Base-by-base conservation (phyloP, 2,888 invertebrate species). In the Camptogramma bilineatum region DNA sequence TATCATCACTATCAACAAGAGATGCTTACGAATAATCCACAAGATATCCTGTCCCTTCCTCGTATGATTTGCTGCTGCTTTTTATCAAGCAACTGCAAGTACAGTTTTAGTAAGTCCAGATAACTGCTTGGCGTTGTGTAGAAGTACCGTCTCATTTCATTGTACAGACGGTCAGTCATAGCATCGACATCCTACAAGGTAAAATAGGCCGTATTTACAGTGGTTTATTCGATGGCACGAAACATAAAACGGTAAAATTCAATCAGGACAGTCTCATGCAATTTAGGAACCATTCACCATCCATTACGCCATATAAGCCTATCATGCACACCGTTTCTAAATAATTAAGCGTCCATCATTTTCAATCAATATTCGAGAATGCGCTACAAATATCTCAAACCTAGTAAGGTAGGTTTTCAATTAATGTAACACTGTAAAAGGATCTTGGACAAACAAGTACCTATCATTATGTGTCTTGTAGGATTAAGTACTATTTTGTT, bases 61-160 rank as follows among this genome's bases (percentile, higher is more conserved):
- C 94, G 93, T 21, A 94, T 94, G 42, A 96, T 96, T 76, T 96
- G 94, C 67, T 95, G 95, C 65, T 95, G 96, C 75, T 96, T 96
- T 57, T 94, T 95, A 31, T 94, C 90, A 2, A 98, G 85, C 82
- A 97, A 95, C 10, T 86, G 85, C 56, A 95, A 90, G 81, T 97
- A 98, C 0, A 97, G 91, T 79, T 97, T 97, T 31, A 98, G 93
- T 39, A 98, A 89, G 80, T 98, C 97, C 69, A 98, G 90, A 82
- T 98, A 98, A 80, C 97, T 97, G 83, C 97, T 98, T 0, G 98
- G 98, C 0, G 98, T 98, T 2, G 97, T 97, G 84, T 98, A 98
- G 88, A 97, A 98, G 78, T 96, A 95, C 0, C 98, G 93, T 70
- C 97, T 95, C 95, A 97, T 95, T 91, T 98, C 98, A 47, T 94